Evolutionary conservation across 64 coral and sea anemone genomes (phyloP), one percentile per base, ranked within the genome.

Genomic region (Montipora foliosa): DNA sequence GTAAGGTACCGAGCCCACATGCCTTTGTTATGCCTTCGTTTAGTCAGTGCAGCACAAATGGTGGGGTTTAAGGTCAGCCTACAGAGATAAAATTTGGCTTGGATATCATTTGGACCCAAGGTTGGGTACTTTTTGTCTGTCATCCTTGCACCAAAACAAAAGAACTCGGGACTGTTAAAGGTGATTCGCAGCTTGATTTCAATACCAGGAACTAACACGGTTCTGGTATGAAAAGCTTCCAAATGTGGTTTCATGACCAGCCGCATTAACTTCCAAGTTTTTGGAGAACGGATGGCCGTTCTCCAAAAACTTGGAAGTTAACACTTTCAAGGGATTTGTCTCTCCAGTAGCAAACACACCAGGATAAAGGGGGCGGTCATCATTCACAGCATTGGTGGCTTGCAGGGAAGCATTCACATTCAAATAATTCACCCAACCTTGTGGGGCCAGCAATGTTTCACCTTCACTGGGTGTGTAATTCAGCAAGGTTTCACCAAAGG

Each of bases 371-470:
- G 29, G 29, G 29, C 29, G 29, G 46, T 51, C 51, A 1, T 49
- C 77, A 7, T 90, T 37, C 19, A 50, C 3, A n/a, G 44, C 62
- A 6, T 64, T 45, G 17, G 14, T 93, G 74, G 11, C 78, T 79
- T 45, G 67, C 50, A 2, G 69, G 25, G 44, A 44, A 79, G 74
- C 78, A 82, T 1, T 50, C 59, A 2, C 78, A 16, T 91, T 61
- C 89, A 91, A 17, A 7, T 7, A 44, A 9, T 2, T 49, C 1
- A 91, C 51, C 89, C 78, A 91, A 0, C 78, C 78, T 73, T 91
- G 77, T 0, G 66, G 66, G 8, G 60, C 64, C 66, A 91, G 72
- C 0, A 91, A 14, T 15, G 60, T 91, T 82, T 29, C 29, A 29
- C 29, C 29, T 29, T 29, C 29, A 29, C 29, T 29, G 29, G 29